Percentiles rank a stretch among this genome's conserved stretches.
Conservation (phyloP, 2,888 invertebrate species). For the Melipona beecheii region DNA sequence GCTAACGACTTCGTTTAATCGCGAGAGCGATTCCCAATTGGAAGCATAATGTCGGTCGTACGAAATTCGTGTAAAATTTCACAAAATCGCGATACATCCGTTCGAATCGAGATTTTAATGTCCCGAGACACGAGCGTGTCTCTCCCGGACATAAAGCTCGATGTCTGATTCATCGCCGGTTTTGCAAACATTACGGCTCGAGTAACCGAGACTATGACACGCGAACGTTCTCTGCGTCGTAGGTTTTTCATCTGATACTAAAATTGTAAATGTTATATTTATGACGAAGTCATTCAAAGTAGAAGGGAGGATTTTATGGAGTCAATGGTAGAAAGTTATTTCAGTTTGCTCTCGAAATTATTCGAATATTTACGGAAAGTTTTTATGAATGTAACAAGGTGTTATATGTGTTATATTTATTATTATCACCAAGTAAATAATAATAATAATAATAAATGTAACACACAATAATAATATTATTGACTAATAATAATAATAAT, state of each 20-base stretch:
- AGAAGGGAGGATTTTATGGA: not conserved
- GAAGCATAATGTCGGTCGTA: not conserved
- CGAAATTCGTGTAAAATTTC: not conserved
- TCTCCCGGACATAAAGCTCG: slow-evolving; percentile 6
- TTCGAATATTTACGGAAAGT: too few species aligned
- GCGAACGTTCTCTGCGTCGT: too few species aligned
- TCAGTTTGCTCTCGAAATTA: not conserved
- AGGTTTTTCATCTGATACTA: too few species aligned
- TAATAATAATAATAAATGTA: too few species aligned
- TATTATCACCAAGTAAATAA: too few species aligned
- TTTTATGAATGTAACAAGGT: too few species aligned
- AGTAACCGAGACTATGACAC: too few species aligned
- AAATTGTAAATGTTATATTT: too few species aligned
- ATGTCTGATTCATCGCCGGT: slow-evolving; percentile 37
- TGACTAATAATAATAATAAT: too few species aligned
- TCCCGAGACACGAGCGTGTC: not conserved
- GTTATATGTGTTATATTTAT: too few species aligned
- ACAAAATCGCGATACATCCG: not conserved
- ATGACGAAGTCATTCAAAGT: not conserved
- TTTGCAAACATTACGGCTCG: slow-evolving; percentile 40
- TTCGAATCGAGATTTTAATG: not conserved
- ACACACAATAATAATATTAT: too few species aligned
- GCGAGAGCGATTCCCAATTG: not conserved
- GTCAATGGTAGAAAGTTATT: not conserved
- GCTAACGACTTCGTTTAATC: not conserved